These are phyloP conservation scores for Seladonia tumulorum DNA, from an alignment of 2,888 invertebrate genomes.

Conservation along the genomic window DNA sequence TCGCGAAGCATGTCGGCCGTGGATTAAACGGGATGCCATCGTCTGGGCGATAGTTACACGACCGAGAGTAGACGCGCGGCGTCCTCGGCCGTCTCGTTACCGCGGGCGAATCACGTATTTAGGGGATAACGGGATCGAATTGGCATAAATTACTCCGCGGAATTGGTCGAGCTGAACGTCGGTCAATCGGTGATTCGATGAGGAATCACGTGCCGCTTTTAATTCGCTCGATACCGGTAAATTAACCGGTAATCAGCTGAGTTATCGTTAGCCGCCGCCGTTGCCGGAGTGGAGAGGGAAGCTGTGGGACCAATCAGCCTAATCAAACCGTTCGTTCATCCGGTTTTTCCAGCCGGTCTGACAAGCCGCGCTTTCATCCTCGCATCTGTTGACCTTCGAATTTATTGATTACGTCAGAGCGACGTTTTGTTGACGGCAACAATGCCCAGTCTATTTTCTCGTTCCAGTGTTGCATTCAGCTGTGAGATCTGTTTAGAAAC, in stretches of 20 bases:
- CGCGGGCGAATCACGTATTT: conserved; percentile 16
- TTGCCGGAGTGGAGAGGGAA: background rate
- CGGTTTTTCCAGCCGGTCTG: conserved; percentile 8
- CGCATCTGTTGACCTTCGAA: conserved; percentile 25
- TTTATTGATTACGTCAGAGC: conserved; percentile 27
- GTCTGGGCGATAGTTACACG: conserved; percentile 1
- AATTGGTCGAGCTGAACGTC: conserved; percentile 13
- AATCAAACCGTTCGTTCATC: conserved; percentile 1
- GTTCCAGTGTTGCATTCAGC: conserved; percentile 40
- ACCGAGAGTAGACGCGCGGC: background rate
- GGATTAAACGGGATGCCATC: conserved; percentile 36
- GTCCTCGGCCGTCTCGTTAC: conserved; percentile 18
- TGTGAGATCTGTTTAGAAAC: conserved; percentile 38
- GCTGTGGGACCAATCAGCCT: conserved; percentile 14
- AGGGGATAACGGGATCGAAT: conserved; percentile 22
- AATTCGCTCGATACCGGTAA: conserved; percentile 51
- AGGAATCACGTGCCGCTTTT: conserved; percentile 73
- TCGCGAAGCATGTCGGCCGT: background rate
- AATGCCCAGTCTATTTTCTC: background rate
- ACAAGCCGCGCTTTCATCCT: conserved; percentile 5
- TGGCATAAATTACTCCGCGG: conserved; percentile 59
- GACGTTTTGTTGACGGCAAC: conserved; percentile 19
- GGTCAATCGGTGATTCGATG: conserved; percentile 67
- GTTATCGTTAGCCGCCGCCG: conserved; percentile 26
- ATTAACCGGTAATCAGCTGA: conserved; percentile 54